Base-by-base conservation (phyloP, 2,888 invertebrate species). In the Phragmatobia fuliginosa region DNA sequence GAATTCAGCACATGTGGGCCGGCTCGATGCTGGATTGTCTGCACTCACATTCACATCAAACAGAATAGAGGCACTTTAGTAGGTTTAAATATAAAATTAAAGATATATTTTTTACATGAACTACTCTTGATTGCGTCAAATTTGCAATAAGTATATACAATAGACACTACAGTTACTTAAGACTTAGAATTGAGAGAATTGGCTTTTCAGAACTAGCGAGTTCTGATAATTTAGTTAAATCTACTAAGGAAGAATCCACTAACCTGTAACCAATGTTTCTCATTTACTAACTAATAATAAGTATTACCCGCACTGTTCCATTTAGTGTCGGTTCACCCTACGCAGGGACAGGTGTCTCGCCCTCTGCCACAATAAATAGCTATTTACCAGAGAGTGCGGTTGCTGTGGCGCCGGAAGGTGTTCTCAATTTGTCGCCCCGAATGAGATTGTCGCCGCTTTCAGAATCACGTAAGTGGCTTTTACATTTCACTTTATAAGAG, bases 391-490 rank as follows among this genome's bases (percentile, higher is more conserved):
- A 82, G 86, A 84, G 84, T 87, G 88, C 86, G 87, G 89, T 86
- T 65, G 68, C 77, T 83, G 87, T 84, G 88, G 87, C 84, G 84
- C 88, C 89, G 92, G 92, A 92, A 93, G 92, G 90, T 92, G 93
- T 91, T 91, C 91, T 89, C 93, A 93, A 94, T 94, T 94, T 94
- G 94, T 94, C 93, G 91, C 84, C 82, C 87, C 82, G 90, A 93
- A 94, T 93, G 92, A 93, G 91, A 92, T 92, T 94, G 94, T 93
- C 93, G 87, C 91, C 92, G 92, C 91, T 90, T 90, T 90, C 91
- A 87, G 91, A 89, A 92, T 92, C 91, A 92, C 89, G 88, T 89
- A 92, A 93, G 91, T 92, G 91, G 92, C 92, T 92, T 91, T 92
- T 88, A 91, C 90, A 90, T 92, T 93, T 92, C 91, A 92, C 90